Evolutionary conservation across 2,888 invertebrate genomes (phyloP).

Genomic region (Cataglyphis rosenhaueri): DNA sequence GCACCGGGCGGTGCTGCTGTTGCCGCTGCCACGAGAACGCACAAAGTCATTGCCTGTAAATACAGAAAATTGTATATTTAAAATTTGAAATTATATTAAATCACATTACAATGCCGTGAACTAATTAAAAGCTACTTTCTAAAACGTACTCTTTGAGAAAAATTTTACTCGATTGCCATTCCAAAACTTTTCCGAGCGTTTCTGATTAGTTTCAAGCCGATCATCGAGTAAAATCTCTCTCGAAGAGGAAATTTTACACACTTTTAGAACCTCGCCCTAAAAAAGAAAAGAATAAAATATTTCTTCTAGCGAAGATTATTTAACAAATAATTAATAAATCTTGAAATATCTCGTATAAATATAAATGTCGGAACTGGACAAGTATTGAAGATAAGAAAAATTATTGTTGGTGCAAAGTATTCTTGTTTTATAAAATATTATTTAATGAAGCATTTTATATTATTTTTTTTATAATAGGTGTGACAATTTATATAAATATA

Average conservation of each 20-base stretch:
- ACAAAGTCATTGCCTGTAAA: conserved; percentile 63
- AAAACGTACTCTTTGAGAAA: too few relatives aligned
- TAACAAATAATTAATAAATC: neutral
- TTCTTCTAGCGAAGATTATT: neutral
- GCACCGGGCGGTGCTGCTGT: neutral
- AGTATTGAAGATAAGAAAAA: neutral
- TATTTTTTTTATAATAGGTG: neutral
- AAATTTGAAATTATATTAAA: neutral
- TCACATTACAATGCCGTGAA: too few relatives aligned
- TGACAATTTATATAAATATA: neutral
- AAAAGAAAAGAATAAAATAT: neutral
- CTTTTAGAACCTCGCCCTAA: too few relatives aligned
- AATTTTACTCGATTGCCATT: too few relatives aligned
- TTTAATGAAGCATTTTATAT: neutral
- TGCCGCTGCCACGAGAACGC: conserved; percentile 71
- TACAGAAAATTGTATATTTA: neutral
- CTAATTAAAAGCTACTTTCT: too few relatives aligned
- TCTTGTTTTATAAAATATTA: neutral
- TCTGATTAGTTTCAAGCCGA: too few relatives aligned
- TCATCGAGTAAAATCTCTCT: too few relatives aligned
- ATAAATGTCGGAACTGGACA: neutral
- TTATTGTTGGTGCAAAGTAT: neutral
- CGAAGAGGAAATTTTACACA: too few relatives aligned
- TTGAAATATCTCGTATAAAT: neutral
- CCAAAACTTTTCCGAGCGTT: too few relatives aligned